Evolutionary conservation across 2,113 vertebrate species (phyloP).

Genomic region (Anoura caudifer): DNA sequence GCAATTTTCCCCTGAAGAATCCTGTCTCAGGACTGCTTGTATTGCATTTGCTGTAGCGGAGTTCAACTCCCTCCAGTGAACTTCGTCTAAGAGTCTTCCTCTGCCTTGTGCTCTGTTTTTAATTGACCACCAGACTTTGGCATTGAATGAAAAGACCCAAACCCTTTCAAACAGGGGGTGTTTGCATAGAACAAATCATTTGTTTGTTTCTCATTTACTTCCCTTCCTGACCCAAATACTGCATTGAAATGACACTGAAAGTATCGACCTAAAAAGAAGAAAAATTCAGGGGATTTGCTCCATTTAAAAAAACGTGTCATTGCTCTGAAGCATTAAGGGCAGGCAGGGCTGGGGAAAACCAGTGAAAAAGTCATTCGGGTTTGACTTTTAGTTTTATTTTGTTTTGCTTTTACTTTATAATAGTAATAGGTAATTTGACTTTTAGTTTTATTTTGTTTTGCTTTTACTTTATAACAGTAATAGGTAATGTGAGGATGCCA

Average conservation of each 20-base stretch:
- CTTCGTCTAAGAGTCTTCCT: background rate
- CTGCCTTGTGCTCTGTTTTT: background rate
- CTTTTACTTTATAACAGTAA: background rate
- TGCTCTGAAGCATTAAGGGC: background rate
- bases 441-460: background rate
- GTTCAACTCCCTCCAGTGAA: background rate
- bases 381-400: background rate
- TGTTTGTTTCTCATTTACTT: constrained; percentile 6
- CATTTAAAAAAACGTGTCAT: background rate
- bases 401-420: background rate
- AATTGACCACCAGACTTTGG: background rate
- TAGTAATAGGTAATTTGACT: background rate
- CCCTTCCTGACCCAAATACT: background rate
- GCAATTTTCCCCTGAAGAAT: background rate
- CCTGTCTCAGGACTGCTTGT: background rate
- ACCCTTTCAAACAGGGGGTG: background rate
- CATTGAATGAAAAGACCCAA: background rate
- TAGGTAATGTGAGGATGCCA: background rate
- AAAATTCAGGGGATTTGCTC: background rate
- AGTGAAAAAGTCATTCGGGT: background rate
- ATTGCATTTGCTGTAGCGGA: background rate
- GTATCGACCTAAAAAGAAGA: background rate
- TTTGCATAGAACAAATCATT: background rate
- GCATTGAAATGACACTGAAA: background rate
- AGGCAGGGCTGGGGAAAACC: background rate